Evolutionary conservation across 2,113 vertebrate genomes (phyloP).

Genomic region (Leucoraja erinaceus): DNA sequence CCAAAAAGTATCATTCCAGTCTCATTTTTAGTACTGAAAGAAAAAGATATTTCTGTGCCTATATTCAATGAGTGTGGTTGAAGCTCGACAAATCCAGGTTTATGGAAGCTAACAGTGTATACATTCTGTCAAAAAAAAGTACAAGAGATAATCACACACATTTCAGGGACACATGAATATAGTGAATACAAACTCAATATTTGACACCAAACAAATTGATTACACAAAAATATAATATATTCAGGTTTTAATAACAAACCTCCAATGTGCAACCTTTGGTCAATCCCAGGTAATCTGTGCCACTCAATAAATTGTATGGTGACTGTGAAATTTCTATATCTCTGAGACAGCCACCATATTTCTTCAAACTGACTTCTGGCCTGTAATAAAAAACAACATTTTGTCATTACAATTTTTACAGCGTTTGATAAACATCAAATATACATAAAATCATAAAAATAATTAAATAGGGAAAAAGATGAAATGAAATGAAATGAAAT

Average conservation of each 20-base stretch:
- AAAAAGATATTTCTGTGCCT: conserved; percentile 86
- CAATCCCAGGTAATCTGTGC: conserved; percentile 84
- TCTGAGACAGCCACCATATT: conserved; percentile 82
- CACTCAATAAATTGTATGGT: conserved; percentile 85
- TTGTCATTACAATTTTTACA: not conserved
- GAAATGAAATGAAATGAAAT: too few species aligned
- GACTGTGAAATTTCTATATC: conserved; percentile 94
- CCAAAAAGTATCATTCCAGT: conserved; percentile 82
- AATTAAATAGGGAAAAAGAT: not conserved
- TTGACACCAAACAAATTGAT: not conserved
- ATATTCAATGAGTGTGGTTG: conserved; percentile 60
- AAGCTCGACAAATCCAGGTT: conserved; percentile 81
- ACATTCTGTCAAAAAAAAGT: conserved; percentile 69
- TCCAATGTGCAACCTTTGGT: conserved; percentile 87
- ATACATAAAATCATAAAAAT: not conserved
- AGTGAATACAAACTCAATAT: not conserved
- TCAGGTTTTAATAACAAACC: conserved; percentile 55
- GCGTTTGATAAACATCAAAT: not conserved
- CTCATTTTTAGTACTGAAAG: conserved; percentile 85
- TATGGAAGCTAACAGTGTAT: conserved; percentile 82
- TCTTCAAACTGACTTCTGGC: conserved; percentile 79
- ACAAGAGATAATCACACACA: not conserved
- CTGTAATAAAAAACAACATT: conserved; percentile 51
- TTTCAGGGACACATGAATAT: not conserved
- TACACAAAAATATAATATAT: not conserved